Evolutionary conservation across 2,888 invertebrate species (phyloP).

Genomic region (Chesias legatella): DNA sequence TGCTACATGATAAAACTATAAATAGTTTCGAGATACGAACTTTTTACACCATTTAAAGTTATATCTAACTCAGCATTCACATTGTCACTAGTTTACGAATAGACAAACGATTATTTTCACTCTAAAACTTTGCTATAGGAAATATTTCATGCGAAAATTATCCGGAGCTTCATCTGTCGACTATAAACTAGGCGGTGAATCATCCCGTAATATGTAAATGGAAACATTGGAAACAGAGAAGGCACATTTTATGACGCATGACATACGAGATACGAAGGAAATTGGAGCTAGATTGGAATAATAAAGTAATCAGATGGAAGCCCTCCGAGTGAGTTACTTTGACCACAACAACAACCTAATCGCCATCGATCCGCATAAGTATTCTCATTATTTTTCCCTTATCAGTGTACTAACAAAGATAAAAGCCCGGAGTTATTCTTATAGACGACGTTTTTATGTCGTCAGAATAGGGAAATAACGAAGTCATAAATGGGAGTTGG

Average conservation of each 20-base stretch:
- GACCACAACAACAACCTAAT: slow-evolving; percentile 66
- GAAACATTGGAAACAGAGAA: slow-evolving; percentile 46
- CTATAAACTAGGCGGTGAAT: slow-evolving; percentile 42
- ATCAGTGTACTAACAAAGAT: slow-evolving; percentile 67
- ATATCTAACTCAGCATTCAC: too few relatives aligned
- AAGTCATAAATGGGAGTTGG: slow-evolving; percentile 71
- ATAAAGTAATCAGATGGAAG: slow-evolving; percentile 21
- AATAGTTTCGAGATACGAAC: too few relatives aligned
- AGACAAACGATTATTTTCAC: background rate
- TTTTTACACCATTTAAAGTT: too few relatives aligned
- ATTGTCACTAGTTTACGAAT: too few relatives aligned
- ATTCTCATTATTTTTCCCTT: slow-evolving; percentile 70
- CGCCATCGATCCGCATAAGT: slow-evolving; percentile 61
- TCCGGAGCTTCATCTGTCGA: slow-evolving; percentile 42
- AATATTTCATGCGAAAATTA: slow-evolving; percentile 45
- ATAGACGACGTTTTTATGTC: slow-evolving; percentile 75
- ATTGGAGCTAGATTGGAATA: slow-evolving; percentile 9
- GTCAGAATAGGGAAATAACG: slow-evolving; percentile 75
- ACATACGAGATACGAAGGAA: slow-evolving; percentile 20
- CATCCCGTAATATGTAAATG: slow-evolving; percentile 46
- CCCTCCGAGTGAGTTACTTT: slow-evolving; percentile 46
- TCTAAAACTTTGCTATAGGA: slow-evolving; percentile 29
- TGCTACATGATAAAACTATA: background rate
- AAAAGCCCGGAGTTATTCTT: slow-evolving; percentile 65
- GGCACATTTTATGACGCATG: slow-evolving; percentile 35